A percentile compares a stretch with the other conserved stretches of the same genome.
Conservation (phyloP, 2,113 vertebrate genomes). For the Pelobates fuscus region DNA sequence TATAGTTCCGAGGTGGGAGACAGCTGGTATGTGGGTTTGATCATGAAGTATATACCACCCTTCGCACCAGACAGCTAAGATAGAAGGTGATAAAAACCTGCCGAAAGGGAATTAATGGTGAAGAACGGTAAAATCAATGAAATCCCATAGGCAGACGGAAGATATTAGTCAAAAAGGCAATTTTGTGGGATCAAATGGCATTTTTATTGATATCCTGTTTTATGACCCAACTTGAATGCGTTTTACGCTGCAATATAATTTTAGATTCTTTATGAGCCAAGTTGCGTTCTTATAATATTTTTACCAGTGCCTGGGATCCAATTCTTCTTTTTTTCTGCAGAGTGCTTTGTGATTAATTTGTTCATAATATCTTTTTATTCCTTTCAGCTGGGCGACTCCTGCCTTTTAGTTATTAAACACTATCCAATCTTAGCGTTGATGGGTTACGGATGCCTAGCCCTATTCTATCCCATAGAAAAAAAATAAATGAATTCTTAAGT, state of each 20-base stretch:
- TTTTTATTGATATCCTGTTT: constrained; percentile 42
- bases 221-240: constrained; percentile 34
- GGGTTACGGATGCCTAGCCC: too few relatives aligned
- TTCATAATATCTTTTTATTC: not conserved
- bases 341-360: not conserved
- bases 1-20: too few relatives aligned
- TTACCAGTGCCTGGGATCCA: constrained; percentile 9
- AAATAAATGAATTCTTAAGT: too few relatives aligned
- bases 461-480: too few relatives aligned
- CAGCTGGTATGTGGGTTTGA: constrained; percentile 19
- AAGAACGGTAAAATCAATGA: constrained; percentile 50
- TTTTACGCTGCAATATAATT: constrained; percentile 38
- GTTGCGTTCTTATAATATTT: constrained; percentile 9
- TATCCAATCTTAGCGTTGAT: too few relatives aligned
- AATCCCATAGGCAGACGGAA: constrained; percentile 50
- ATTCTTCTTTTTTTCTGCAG: not conserved
- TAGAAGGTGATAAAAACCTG: constrained; percentile 37
- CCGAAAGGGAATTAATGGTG: constrained; percentile 46
- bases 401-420: too few relatives aligned
- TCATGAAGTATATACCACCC: constrained; percentile 17
- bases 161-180: constrained; percentile 51
- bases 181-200: constrained; percentile 48
- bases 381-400: too few relatives aligned
- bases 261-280: constrained; percentile 34
- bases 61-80: constrained; percentile 6